Percentiles rank a stretch among this genome's conserved stretches.
These are phyloP conservation scores for Melanotaenia parkinsoni DNA, from an alignment of 2,797 vertebrate genomes.

Conservation along the genomic window DNA sequence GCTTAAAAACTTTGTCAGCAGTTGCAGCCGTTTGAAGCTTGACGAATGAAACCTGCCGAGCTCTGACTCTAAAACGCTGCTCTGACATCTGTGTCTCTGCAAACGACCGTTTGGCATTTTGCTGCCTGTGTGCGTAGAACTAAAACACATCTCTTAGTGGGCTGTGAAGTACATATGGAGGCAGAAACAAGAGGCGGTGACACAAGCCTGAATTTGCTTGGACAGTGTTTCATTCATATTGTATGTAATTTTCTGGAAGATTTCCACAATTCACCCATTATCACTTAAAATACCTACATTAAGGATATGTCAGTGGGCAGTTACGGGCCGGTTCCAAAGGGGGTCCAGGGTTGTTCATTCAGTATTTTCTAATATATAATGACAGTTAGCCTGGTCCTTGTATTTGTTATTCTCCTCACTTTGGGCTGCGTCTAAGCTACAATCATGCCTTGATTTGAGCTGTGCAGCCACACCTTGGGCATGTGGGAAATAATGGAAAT, in stretches of 20 bases:
- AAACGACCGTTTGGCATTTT: constrained; percentile 54
- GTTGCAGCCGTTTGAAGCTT: constrained; percentile 67
- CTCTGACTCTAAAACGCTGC: constrained; percentile 48
- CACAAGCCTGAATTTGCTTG: not conserved
- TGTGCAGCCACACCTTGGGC: constrained; percentile 27
- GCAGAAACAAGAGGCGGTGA: constrained; percentile 19
- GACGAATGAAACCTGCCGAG: constrained; percentile 57
- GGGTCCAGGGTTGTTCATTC: constrained; percentile 30
- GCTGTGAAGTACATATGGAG: constrained; percentile 16
- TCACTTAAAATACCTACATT: constrained; percentile 38
- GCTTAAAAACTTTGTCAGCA: constrained; percentile 73
- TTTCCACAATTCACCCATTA: constrained; percentile 19
- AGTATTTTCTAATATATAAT: constrained; percentile 31
- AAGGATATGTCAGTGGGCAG: constrained; percentile 1
- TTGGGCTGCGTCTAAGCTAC: constrained; percentile 43
- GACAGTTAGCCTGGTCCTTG: constrained; percentile 35
- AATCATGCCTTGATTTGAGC: constrained; percentile 43
- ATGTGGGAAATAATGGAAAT: constrained; percentile 60
- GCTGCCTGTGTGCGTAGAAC: constrained; percentile 45
- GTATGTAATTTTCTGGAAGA: constrained; percentile 29
- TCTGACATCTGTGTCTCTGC: constrained; percentile 59
- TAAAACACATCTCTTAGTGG: constrained; percentile 39
- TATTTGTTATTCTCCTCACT: constrained; percentile 28
- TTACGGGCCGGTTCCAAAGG: not conserved
- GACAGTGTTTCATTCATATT: constrained; percentile 39